Evolutionary conservation across 2,113 vertebrate species (phyloP).

Genomic region (Atrichornis clamosus): DNA sequence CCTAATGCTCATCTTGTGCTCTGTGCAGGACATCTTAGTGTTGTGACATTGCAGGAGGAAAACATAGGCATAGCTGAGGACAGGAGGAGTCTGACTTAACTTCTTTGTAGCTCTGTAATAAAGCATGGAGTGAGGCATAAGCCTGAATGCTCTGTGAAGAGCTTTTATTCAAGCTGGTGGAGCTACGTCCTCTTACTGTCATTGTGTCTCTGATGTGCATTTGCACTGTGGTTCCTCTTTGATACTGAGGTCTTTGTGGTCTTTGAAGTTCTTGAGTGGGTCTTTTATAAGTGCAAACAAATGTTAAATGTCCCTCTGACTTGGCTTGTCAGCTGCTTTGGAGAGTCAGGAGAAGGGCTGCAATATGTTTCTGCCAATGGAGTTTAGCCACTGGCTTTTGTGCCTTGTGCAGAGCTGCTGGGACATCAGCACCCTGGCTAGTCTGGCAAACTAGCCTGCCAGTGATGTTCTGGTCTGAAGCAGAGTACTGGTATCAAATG

Average conservation of each 20-base stretch:
- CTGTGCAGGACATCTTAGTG: background rate
- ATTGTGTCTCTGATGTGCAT: background rate
- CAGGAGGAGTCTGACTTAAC: background rate
- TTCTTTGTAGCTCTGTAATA: background rate
- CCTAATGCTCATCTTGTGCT: background rate
- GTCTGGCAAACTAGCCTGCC: background rate
- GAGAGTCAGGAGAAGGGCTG: background rate
- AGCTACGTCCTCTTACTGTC: background rate
- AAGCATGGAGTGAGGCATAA: background rate
- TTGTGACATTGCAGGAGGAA: background rate
- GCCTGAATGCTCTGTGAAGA: background rate
- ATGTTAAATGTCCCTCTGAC: background rate
- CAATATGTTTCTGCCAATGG: background rate
- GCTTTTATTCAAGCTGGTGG: background rate
- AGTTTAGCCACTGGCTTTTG: background rate
- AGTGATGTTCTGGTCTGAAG: background rate
- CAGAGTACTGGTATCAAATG: background rate
- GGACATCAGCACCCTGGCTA: background rate
- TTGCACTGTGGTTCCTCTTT: background rate
- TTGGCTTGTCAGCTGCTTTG: background rate
- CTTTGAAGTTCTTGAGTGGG: background rate
- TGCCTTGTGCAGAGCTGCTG: background rate
- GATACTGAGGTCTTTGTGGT: background rate
- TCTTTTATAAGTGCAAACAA: background rate
- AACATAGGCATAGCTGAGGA: background rate